These are phyloP conservation scores for Drosophila hawaiiensis DNA, from an alignment of 2,888 invertebrate species.

Conservation along the genomic window DNA sequence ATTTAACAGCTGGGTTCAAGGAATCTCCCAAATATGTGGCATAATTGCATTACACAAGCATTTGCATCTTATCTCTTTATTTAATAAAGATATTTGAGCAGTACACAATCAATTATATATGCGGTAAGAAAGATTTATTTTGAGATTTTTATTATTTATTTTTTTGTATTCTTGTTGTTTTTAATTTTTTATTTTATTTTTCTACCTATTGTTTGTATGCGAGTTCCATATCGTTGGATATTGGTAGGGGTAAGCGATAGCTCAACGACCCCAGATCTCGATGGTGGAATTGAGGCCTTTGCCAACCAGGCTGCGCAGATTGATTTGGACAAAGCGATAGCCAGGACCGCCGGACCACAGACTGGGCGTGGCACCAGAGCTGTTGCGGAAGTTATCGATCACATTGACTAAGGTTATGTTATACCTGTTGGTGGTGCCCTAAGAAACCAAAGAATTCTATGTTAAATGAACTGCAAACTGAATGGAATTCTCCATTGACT, in stretches of 20 bases:
- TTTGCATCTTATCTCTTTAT: neutral
- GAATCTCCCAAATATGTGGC: neutral
- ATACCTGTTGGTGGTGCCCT: constrained; percentile 54
- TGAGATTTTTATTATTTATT: neutral
- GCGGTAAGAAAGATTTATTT: constrained; percentile 7
- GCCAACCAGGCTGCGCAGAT: constrained; percentile 55
- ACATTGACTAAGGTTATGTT: constrained; percentile 62
- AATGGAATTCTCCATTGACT: constrained; percentile 20
- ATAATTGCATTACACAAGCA: neutral
- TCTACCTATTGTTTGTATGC: neutral
- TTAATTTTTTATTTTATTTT: neutral
- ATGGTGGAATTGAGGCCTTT: constrained; percentile 72
- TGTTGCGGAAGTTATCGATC: constrained; percentile 74
- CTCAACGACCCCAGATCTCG: constrained; percentile 66
- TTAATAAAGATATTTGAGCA: neutral
- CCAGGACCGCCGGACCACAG: constrained; percentile 70
- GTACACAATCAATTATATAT: neutral
- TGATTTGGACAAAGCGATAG: constrained; percentile 46
- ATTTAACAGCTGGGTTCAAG: neutral
- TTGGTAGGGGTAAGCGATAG: neutral
- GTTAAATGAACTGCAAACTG: neutral
- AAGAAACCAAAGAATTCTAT: neutral
- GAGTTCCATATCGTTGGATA: neutral
- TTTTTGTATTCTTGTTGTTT: neutral
- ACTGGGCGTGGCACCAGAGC: constrained; percentile 64